These are phyloP conservation scores for Plebejus melissa DNA, from an alignment of 2,888 invertebrate species.

Conservation along the genomic window DNA sequence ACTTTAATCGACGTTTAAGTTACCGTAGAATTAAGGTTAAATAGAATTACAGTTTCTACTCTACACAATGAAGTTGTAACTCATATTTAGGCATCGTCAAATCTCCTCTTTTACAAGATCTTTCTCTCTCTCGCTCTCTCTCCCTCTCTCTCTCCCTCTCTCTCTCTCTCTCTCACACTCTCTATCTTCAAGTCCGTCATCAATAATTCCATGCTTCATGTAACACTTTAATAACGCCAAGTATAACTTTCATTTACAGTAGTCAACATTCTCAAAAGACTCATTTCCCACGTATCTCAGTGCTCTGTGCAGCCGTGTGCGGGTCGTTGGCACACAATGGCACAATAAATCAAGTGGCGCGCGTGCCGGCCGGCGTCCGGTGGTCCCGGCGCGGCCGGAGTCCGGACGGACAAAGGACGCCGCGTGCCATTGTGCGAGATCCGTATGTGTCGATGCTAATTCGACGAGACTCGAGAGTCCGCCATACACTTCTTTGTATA, in stretches of 20 bases:
- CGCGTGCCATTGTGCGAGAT: slow-evolving; percentile 13
- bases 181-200: not conserved
- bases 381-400: slow-evolving; percentile 32
- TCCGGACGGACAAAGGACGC: slow-evolving; percentile 5
- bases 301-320: slow-evolving; percentile 42
- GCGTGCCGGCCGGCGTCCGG: slow-evolving; percentile 57
- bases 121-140: not conserved
- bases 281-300: not conserved
- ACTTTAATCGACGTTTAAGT: not conserved
- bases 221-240: not conserved
- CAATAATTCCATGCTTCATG: not conserved
- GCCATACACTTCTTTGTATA: not conserved
- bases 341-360: slow-evolving; percentile 77
- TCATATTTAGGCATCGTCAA: too few species aligned
- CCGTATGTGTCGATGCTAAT: slow-evolving; percentile 34
- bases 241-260: not conserved
- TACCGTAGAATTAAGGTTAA: too few species aligned
- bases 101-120: not conserved
- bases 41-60: too few species aligned
- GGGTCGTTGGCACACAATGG: slow-evolving; percentile 62
- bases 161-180: too few species aligned
- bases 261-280: not conserved
- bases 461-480: slow-evolving; percentile 2
- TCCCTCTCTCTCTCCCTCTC: too few species aligned
- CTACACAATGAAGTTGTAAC: too few species aligned